Evolutionary conservation across 2,888 invertebrate genomes (phyloP).

Genomic region (Mycalesis mineus): DNA sequence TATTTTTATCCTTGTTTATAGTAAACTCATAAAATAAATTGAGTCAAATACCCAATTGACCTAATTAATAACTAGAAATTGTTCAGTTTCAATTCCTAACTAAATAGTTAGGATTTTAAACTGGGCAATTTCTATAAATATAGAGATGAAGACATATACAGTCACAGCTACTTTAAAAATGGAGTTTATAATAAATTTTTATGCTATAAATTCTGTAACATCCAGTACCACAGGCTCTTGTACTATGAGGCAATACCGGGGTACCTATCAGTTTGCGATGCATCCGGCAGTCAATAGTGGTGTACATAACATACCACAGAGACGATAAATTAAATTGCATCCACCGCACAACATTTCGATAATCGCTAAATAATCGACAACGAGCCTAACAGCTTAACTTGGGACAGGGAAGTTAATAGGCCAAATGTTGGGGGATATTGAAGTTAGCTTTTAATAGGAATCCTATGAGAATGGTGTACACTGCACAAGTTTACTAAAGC

Average conservation of each 20-base stretch:
- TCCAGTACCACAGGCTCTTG: not conserved
- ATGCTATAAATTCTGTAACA: not conserved
- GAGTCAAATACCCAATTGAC: no score
- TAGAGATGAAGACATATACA: no score
- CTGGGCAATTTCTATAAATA: no score
- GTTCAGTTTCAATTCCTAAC: no score
- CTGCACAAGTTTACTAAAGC: not conserved
- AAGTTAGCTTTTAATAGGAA: slow-evolving; percentile 20
- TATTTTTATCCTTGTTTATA: no score
- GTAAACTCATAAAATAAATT: no score
- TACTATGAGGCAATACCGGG: slow-evolving; percentile 29
- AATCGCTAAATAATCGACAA: slow-evolving; percentile 64
- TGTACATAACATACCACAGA: slow-evolving; percentile 17
- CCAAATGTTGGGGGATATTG: slow-evolving; percentile 44
- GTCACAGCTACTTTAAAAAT: no score
- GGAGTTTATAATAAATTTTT: no score
- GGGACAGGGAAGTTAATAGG: slow-evolving; percentile 39
- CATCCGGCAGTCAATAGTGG: slow-evolving; percentile 20
- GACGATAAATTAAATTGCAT: slow-evolving; percentile 67
- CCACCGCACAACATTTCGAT: slow-evolving; percentile 43
- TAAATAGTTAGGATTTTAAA: no score
- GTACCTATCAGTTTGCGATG: slow-evolving; percentile 24
- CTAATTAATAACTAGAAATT: no score
- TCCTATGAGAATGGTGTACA: not conserved
- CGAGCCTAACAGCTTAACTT: slow-evolving; percentile 37